These are phyloP conservation scores for Channa argus DNA, from an alignment of 2,113 vertebrate species.

Conservation along the genomic window DNA sequence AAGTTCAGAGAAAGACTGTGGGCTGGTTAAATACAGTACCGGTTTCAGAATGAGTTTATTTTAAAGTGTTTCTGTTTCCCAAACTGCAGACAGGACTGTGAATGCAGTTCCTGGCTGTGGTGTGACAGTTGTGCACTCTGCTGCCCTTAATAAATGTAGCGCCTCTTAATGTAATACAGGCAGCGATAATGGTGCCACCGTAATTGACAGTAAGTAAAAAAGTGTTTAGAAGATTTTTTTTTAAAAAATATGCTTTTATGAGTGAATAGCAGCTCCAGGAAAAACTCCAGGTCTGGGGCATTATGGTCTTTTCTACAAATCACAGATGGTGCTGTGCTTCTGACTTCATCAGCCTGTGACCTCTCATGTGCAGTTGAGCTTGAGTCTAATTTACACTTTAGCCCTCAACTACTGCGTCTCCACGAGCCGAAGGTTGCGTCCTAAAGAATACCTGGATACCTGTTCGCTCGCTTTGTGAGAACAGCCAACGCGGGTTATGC, in stretches of 20 bases:
- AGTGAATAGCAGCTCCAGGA: conserved; percentile 25
- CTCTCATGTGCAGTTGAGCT: conserved; percentile 45
- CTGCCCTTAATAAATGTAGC: background rate
- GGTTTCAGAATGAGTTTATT: too few species aligned
- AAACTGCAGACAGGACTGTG: background rate
- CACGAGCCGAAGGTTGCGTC: conserved; percentile 3
- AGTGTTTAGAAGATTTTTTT: background rate
- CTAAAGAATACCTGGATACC: background rate
- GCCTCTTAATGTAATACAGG: too few species aligned
- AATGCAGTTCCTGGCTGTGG: background rate
- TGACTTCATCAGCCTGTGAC: conserved; percentile 47
- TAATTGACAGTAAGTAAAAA: too few species aligned
- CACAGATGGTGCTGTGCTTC: conserved; percentile 56
- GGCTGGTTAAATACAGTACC: too few species aligned
- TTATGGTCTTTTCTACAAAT: conserved; percentile 17
- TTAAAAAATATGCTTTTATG: conserved; percentile 1
- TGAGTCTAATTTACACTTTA: background rate
- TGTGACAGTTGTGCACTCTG: background rate
- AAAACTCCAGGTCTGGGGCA: conserved; percentile 26
- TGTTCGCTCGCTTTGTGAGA: background rate
- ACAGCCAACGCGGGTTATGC: background rate
- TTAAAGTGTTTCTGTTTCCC: background rate
- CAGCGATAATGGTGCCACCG: too few species aligned
- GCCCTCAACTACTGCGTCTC: background rate
- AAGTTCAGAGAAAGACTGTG: too few species aligned